phyloP scores from a whole-genome alignment of 2,888 invertebrate genomes.

The Metacarcinus magister region DNA sequence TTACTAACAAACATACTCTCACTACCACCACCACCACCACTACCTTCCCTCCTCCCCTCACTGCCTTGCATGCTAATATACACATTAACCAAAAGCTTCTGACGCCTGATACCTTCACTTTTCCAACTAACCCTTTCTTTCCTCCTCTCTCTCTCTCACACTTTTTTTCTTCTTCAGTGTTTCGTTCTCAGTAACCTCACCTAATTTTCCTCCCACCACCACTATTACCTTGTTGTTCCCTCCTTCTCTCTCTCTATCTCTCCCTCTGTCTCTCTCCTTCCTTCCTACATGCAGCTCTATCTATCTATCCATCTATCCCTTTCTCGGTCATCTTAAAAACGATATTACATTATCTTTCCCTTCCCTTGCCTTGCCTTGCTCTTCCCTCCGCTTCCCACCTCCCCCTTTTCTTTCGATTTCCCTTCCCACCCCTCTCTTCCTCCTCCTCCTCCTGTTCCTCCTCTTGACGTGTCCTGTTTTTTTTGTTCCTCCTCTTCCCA shows the following conservation, averaged over 20 bases:
- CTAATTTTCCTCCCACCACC: background rate
- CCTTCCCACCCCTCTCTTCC: background rate
- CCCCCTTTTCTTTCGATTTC: constrained; percentile 13
- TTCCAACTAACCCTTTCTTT: too few relatives aligned
- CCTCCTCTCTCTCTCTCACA: background rate
- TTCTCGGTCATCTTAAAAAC: background rate
- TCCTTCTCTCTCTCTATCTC: too few relatives aligned
- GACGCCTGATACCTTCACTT: background rate
- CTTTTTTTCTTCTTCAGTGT: background rate
- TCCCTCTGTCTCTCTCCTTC: background rate
- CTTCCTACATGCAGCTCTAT: background rate
- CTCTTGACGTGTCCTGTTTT: background rate
- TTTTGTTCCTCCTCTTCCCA: background rate
- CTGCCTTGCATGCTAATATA: constrained; percentile 26
- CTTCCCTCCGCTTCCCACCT: background rate
- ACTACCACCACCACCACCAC: background rate
- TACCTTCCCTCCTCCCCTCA: background rate
- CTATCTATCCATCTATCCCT: background rate
- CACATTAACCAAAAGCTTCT: background rate
- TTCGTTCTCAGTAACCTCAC: background rate
- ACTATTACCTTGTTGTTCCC: too few relatives aligned
- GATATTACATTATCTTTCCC: background rate
- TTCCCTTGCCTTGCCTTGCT: background rate
- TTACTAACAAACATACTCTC: background rate
- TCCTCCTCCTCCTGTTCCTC: background rate